Evolutionary conservation across 2,888 invertebrate genomes (phyloP).

Genomic region (Myopa testacea): DNA sequence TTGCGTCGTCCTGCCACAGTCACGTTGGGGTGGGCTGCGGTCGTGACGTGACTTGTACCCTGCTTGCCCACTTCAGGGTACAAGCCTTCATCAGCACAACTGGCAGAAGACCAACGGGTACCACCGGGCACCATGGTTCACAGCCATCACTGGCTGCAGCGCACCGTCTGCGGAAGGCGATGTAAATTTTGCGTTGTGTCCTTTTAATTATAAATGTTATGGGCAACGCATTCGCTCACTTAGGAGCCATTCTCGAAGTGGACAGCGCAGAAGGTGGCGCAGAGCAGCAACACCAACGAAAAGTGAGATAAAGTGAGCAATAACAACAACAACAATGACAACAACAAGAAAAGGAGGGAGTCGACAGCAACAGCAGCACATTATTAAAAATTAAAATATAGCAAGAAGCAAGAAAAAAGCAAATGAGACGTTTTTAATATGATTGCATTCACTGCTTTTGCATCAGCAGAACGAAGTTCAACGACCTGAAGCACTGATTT

Average conservation of each 20-base stretch:
- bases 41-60: background rate
- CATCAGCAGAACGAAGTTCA: background rate
- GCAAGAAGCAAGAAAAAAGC: background rate
- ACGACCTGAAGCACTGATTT: conserved; percentile 1
- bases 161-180: conserved; percentile 4
- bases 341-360: background rate
- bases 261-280: background rate
- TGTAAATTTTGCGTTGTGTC: conserved; percentile 35
- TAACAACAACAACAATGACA: background rate
- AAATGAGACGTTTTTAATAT: conserved; percentile 8
- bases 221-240: conserved; percentile 32
- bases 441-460: background rate
- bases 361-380: background rate
- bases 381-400: background rate
- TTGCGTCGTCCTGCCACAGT: too few relatives aligned
- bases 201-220: conserved; percentile 40
- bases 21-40: background rate
- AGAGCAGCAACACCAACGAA: background rate
- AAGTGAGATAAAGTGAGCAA: background rate
- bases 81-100: too few relatives aligned
- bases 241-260: conserved; percentile 16
- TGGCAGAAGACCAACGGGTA: too few relatives aligned
- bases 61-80: too few relatives aligned
- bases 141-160: background rate
- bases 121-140: too few relatives aligned